Percentiles rank a stretch among this genome's conserved stretches.
These are phyloP conservation scores for Apamea epomidion DNA, from an alignment of 2,888 invertebrate species.

Conservation along the genomic window DNA sequence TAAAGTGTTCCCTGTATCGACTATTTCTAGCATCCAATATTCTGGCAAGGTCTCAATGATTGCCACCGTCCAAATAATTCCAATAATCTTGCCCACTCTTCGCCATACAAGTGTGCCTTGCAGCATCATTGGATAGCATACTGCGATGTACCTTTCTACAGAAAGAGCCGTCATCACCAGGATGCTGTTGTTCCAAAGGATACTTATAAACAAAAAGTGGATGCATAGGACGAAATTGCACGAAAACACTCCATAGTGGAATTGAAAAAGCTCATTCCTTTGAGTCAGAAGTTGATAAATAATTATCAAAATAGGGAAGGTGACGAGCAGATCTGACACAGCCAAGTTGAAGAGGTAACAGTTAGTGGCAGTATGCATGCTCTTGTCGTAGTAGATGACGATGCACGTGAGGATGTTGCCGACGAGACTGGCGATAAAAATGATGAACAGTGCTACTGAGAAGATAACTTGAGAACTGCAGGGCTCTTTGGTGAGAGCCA, in stretches of 20 bases:
- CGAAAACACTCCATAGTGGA: constrained; percentile 38
- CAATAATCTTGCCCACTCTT: constrained; percentile 63
- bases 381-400: constrained; percentile 81
- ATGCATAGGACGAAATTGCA: constrained; percentile 65
- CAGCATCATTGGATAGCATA: constrained; percentile 67
- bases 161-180: constrained; percentile 67
- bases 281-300: constrained; percentile 56
- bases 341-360: constrained; percentile 84
- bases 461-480: constrained; percentile 55
- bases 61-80: constrained; percentile 66
- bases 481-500: constrained; percentile 50
- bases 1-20: constrained; percentile 56
- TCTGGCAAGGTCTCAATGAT: constrained; percentile 67
- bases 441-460: constrained; percentile 52
- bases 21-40: constrained; percentile 60
- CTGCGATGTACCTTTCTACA: constrained; percentile 67
- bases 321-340: constrained; percentile 81
- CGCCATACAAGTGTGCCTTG: constrained; percentile 57
- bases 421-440: constrained; percentile 66
- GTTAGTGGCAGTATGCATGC: constrained; percentile 85
- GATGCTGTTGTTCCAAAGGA: constrained; percentile 67
- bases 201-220: constrained; percentile 58
- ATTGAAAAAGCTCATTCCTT: constrained; percentile 46
- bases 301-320: constrained; percentile 78
- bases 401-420: constrained; percentile 85